Evolutionary conservation across 1,140 invertebrate species (phyloP), one percentile per base, ranked within the genome.

Genomic region (Nephila pilipes): DNA sequence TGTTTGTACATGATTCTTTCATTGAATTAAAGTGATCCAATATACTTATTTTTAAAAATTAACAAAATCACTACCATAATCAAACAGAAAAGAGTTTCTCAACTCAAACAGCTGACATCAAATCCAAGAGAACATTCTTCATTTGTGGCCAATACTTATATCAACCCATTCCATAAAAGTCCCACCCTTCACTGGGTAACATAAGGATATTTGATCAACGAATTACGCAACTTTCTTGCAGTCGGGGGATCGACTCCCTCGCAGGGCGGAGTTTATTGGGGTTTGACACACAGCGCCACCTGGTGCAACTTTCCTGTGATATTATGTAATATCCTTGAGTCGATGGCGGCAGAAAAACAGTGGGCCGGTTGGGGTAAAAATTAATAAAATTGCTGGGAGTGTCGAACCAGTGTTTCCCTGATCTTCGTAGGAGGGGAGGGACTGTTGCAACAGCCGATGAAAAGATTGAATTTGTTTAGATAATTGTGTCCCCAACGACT

Each of bases 171-270:
- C 83, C 20, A 85, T 85, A 32, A 10, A 75, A 75, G 69, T 6
- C 32, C 85, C 85, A 25, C 57, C 83, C 83, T 29, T 60, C 57
- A 25, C 14, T 55, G 46, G 20, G 54, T 54, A 25, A 54, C 38
- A n/a, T 55, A 29, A 29, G 80, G 80, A 81, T 81, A 81, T 81
- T 81, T 81, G 46, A 87, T 87, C n/a, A 60, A 87, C 85, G 85
- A 87, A 87, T 87, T 87, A 60, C 85, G 81, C n/a, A 83, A 83
- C 57, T 60, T 87, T 54, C 22, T 29, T 55, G 36, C 36, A 46
- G 20, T 18, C 60, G 25, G 46, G 85, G 85, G 58, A 87, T 54
- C 81, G 36, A 14, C 29, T 83, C 85, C 55, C 25, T 87, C 25
- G 16, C 69, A 60, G 57, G 58, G 85, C 32, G 57, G 83, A 54